Percentiles rank a stretch among this genome's conserved stretches.
Conservation (phyloP, 1,140 invertebrate species). For the Bombus balteatus region DNA sequence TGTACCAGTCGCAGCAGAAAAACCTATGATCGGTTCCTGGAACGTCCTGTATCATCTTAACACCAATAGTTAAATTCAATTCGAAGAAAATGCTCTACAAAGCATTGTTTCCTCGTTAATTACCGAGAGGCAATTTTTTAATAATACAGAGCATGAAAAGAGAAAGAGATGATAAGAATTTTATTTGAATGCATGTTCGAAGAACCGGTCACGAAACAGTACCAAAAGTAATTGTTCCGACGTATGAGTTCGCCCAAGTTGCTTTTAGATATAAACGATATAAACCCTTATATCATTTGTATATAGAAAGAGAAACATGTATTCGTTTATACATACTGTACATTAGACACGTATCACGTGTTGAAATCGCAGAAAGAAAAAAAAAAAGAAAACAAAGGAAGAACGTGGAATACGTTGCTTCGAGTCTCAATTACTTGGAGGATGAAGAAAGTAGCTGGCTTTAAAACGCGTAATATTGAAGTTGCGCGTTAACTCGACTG, state of each 20-base stretch:
- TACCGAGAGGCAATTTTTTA: neutral
- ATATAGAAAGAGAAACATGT: slow-evolving; percentile 27
- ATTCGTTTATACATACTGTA: slow-evolving; percentile 37
- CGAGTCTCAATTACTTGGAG: slow-evolving; percentile 28
- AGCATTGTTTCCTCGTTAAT: neutral
- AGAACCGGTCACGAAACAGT: slow-evolving; percentile 67
- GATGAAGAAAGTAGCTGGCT: slow-evolving; percentile 13
- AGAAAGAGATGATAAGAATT: neutral
- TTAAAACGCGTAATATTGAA: slow-evolving; percentile 11
- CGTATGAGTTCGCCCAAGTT: slow-evolving; percentile 22
- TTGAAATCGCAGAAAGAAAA: neutral
- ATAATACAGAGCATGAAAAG: neutral
- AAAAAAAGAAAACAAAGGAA: neutral
- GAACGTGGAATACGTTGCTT: neutral
- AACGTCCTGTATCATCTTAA: slow-evolving; percentile 29
- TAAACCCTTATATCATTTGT: slow-evolving; percentile 40
- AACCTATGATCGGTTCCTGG: slow-evolving; percentile 60
- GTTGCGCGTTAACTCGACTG: slow-evolving; percentile 13
- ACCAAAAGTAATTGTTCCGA: slow-evolving; percentile 73
- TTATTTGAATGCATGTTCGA: slow-evolving; percentile 45
- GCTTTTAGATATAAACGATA: slow-evolving; percentile 44
- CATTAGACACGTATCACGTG: slow-evolving; percentile 1
- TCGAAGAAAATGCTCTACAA: neutral
- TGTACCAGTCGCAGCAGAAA: slow-evolving; percentile 56
- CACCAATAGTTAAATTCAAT: neutral